phyloP scores from a whole-genome alignment of 2,888 invertebrate genomes.

The Chaetogeoica ovagalla region DNA sequence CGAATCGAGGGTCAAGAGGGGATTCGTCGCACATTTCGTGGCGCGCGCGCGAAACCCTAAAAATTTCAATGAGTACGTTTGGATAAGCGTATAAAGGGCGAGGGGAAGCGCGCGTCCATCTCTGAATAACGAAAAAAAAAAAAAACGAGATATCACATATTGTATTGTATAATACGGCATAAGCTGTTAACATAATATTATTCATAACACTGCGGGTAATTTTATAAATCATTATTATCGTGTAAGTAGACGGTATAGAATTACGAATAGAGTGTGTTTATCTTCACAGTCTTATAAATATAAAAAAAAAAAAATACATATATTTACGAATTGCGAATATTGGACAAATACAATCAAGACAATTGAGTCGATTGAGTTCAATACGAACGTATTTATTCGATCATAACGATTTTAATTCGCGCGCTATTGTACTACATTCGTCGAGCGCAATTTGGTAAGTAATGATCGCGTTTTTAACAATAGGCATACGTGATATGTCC shows the following conservation, averaged over 20 bases:
- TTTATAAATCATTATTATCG: no score
- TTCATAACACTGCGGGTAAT: no score
- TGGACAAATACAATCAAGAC: no score
- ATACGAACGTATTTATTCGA: no score
- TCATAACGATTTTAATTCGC: no score
- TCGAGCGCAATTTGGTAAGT: no score
- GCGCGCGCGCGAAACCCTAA: constrained; percentile 22
- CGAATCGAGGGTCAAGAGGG: constrained; percentile 41
- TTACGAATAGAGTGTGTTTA: background rate
- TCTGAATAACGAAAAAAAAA: background rate
- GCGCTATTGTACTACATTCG: no score
- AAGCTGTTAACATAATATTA: background rate
- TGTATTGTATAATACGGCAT: background rate
- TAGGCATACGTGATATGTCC: background rate
- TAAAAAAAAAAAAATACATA: no score
- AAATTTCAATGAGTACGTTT: constrained; percentile 19
- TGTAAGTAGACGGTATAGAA: background rate
- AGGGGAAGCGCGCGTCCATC: background rate
- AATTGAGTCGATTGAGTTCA: no score
- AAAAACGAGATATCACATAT: background rate
- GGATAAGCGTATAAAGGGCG: background rate
- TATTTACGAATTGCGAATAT: no score
- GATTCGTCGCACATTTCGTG: constrained; percentile 17
- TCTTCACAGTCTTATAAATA: background rate
- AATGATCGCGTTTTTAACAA: no score